Evolutionary conservation across 2,113 vertebrate species (phyloP).

Genomic region (Takifugu flavidus): DNA sequence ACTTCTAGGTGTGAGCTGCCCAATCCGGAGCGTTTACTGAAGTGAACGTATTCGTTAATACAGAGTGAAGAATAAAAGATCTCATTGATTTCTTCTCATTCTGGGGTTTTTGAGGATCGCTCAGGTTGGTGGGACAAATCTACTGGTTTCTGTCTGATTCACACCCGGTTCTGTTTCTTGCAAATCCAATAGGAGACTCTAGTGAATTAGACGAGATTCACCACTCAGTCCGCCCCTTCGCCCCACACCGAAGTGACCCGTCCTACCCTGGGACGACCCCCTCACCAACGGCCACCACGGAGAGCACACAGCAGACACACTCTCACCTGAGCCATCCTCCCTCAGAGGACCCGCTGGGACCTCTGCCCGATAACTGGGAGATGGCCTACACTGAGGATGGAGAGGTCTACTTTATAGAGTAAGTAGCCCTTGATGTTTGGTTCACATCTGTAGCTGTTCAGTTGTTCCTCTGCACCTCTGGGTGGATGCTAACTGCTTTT

Average conservation of each 20-base stretch:
- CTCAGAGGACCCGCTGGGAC: conserved; percentile 91
- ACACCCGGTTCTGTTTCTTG: background rate
- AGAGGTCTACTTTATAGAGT: conserved; percentile 99
- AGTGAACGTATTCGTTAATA: conserved; percentile 1
- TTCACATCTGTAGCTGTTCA: too few species aligned
- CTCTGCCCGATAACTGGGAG: conserved; percentile 98
- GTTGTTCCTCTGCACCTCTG: too few species aligned
- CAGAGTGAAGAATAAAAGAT: background rate
- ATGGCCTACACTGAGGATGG: conserved; percentile 99
- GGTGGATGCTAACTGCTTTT: too few species aligned
- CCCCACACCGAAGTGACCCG: conserved; percentile 72
- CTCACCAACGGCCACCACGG: conserved; percentile 89
- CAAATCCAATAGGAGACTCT: conserved; percentile 80
- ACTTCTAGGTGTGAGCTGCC: conserved; percentile 47
- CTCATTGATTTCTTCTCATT: too few species aligned
- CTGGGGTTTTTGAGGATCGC: too few species aligned
- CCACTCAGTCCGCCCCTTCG: conserved; percentile 61
- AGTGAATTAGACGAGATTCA: conserved; percentile 89
- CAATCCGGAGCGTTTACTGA: conserved; percentile 22
- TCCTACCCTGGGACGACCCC: conserved; percentile 73
- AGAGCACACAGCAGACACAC: conserved; percentile 92
- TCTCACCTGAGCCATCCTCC: conserved; percentile 90
- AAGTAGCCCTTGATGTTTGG: conserved; percentile 47
- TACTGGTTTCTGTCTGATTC: background rate
- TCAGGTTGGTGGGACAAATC: background rate